Percentiles rank a stretch among this genome's conserved stretches.
These are phyloP conservation scores for Plectropomus leopardus DNA, from an alignment of 2,113 vertebrate genomes.

Conservation along the genomic window DNA sequence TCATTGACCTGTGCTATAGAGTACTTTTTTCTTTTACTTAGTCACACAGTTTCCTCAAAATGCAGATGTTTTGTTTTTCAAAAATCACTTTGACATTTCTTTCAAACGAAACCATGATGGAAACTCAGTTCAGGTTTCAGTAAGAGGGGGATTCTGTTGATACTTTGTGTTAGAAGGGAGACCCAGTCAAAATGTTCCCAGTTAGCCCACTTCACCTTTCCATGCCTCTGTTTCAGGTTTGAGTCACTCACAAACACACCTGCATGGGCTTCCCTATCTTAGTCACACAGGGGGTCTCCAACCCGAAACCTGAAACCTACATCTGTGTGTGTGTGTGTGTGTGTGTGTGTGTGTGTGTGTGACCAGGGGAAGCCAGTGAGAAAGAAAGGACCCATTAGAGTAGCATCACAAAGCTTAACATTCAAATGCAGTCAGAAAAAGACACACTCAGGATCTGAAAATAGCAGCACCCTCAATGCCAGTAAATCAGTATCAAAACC, in stretches of 20 bases:
- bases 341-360: constrained; percentile 31
- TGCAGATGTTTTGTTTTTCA: not conserved
- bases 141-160: constrained; percentile 78
- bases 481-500: not conserved
- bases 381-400: constrained; percentile 24
- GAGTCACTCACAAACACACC: constrained; percentile 74
- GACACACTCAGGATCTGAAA: not conserved
- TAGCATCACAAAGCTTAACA: constrained; percentile 21
- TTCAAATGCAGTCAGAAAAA: constrained; percentile 42
- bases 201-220: constrained; percentile 77
- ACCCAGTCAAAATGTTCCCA: constrained; percentile 69
- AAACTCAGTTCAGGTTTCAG: constrained; percentile 34
- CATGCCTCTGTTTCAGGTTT: constrained; percentile 67
- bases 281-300: constrained; percentile 80
- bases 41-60: not conserved
- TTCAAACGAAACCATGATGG: constrained; percentile 34
- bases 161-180: constrained; percentile 63
- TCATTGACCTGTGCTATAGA: not conserved
- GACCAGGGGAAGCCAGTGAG: constrained; percentile 76
- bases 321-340: constrained; percentile 24
- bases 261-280: constrained; percentile 82
- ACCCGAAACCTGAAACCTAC: constrained; percentile 58
- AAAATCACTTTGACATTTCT: constrained; percentile 1
- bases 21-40: not conserved
- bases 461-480: not conserved